These are phyloP conservation scores for Calypte anna DNA, from an alignment of 2,113 vertebrate species.

Conservation along the genomic window DNA sequence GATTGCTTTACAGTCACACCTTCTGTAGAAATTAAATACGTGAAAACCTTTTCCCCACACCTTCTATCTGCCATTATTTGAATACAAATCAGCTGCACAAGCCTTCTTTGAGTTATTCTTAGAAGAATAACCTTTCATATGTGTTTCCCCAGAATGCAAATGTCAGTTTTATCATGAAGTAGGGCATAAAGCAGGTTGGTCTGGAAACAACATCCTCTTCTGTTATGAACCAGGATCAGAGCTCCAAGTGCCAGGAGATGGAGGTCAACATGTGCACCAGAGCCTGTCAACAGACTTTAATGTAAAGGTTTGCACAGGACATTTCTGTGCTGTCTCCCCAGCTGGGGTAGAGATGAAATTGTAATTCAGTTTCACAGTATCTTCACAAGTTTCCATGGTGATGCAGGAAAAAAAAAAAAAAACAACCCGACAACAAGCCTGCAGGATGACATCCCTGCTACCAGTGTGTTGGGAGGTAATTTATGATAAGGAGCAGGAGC, in stretches of 20 bases:
- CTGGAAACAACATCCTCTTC: not conserved
- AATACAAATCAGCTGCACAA: slow-evolving; percentile 47
- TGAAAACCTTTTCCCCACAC: not conserved
- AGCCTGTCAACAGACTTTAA: not conserved
- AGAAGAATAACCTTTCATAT: slow-evolving; percentile 19
- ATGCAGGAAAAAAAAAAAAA: not conserved
- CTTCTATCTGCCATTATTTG: not conserved
- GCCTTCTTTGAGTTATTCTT: slow-evolving; percentile 17
- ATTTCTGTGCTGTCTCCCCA: not conserved
- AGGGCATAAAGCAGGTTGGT: slow-evolving; percentile 25
- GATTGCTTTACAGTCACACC: not conserved
- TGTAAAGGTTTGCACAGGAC: not conserved
- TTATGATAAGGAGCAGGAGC: not conserved
- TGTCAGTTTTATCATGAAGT: slow-evolving; percentile 22
- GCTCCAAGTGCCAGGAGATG: not conserved
- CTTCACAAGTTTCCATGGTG: slow-evolving; percentile 8
- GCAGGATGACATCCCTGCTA: not conserved
- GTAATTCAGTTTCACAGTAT: not conserved
- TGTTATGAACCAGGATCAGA: not conserved
- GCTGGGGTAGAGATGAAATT: not conserved
- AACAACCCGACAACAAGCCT: not conserved
- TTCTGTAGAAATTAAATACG: not conserved
- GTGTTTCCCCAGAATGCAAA: slow-evolving; percentile 48
- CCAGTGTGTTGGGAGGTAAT: not conserved
- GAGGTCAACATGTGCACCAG: not conserved